Base-by-base conservation (phyloP, 2,888 invertebrate genomes). In the Alentia gelatinosa region DNA sequence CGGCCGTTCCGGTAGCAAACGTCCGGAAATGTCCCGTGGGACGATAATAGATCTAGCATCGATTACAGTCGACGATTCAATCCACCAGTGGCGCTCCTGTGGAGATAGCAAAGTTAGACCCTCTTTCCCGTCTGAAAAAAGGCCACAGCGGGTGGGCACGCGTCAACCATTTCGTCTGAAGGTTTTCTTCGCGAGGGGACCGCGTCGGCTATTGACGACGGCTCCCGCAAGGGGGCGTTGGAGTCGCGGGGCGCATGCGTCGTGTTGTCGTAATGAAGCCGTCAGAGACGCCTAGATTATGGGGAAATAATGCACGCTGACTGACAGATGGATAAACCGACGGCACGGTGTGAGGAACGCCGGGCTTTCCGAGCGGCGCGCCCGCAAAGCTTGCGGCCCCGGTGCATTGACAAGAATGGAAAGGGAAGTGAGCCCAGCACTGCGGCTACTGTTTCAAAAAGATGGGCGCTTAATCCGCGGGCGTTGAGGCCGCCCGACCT, bases 321-420 rank as follows among this genome's bases (percentile, higher is more conserved):
- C 47, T 86, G 86, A 42, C 86, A 86, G 50, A 42, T 19, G 47
- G 86, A 47, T 86, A 30, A 86, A 47, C 47, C 42, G 15, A 33
- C 15, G 47, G 42, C n/a, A 23, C 26, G 12, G 30, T 0, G 50
- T 1, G 42, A 86, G 50, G n/a, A 42, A 42, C 26, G 19, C 30
- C 30, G 42, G 23, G n/a, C 1, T n/a, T 23, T 47, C 19, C 35
- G 37, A n/a, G 47, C 15, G 30, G 86, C 47, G 79, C 35, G 26
- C 5, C 37, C 86, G 19, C 47, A 47, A 42, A 86, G 42, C 86
- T 26, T 12, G 26, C 15, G 40, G n/a, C 39, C 83, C 39, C 19
- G 83, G 83, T 39, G 83, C 83, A 40, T 83, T 83, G 83, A 83
- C 83, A 83, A 40, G 83, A 83, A 83, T 40, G 83, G 83, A 83